Conservation (phyloP, 2,113 vertebrate genomes). For the Noctilio leporinus region DNA sequence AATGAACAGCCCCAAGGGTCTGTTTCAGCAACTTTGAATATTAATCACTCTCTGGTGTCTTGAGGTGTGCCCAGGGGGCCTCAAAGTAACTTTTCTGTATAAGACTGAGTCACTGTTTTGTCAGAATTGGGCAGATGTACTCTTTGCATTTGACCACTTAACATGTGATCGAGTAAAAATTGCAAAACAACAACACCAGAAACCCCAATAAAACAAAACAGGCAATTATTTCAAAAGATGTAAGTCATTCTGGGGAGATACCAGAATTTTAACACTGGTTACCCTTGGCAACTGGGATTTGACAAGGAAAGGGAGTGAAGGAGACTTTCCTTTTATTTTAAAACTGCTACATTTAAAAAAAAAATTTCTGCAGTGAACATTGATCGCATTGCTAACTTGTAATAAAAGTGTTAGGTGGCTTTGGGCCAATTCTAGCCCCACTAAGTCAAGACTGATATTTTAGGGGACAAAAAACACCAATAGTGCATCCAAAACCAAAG, state of each 20-base stretch:
- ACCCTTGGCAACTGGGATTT: not conserved
- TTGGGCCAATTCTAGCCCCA: not conserved
- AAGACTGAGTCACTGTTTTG: not conserved
- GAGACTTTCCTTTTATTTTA: not conserved
- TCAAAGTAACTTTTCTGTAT: not conserved
- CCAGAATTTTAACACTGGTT: not conserved
- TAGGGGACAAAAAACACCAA: not conserved
- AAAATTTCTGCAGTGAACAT: not conserved
- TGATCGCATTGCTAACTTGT: not conserved
- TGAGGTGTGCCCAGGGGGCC: not conserved
- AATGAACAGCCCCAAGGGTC: not conserved
- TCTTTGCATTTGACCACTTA: not conserved
- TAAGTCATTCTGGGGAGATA: not conserved
- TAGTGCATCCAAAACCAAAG: not conserved
- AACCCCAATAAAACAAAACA: not conserved
- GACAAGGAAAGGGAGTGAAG: not conserved
- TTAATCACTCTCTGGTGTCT: not conserved
- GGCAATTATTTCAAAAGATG: not conserved
- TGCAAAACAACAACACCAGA: not conserved
- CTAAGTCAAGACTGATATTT: not conserved
- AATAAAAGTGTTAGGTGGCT: not conserved
- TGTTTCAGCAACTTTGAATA: not conserved
- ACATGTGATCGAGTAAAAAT: not conserved
- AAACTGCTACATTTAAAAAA: not conserved
- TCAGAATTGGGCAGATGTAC: not conserved